These are phyloP conservation scores for Anoplius nigerrimus DNA, from an alignment of 2,888 invertebrate species.

Conservation along the genomic window DNA sequence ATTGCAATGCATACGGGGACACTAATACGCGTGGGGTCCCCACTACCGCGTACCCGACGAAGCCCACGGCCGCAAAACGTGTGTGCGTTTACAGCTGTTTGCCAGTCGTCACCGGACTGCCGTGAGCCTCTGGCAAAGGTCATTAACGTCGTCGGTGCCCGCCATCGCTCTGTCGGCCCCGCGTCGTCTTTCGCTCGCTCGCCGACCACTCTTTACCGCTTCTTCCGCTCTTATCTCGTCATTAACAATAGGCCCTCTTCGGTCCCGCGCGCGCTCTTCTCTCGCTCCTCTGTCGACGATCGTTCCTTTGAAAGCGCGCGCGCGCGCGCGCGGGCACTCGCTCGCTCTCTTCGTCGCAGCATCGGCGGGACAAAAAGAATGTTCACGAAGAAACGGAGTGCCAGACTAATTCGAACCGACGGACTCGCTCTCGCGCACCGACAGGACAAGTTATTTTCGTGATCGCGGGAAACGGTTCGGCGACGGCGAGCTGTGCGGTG, in stretches of 20 bases:
- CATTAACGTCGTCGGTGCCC: slow-evolving; percentile 10
- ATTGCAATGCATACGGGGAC: slow-evolving; percentile 4
- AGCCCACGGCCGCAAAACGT: slow-evolving; percentile 55
- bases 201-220: no score
- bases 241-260: not conserved
- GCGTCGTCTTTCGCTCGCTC: no score
- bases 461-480: slow-evolving; percentile 11
- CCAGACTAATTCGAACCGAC: not conserved
- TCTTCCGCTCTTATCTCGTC: slow-evolving; percentile 1
- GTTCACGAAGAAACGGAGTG: not conserved
- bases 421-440: not conserved
- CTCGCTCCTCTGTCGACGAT: not conserved
- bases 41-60: slow-evolving; percentile 3
- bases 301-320: no score
- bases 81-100: slow-evolving; percentile 66
- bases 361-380: no score
- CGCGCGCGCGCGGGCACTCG: no score
- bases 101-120: slow-evolving; percentile 61
- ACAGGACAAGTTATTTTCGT: slow-evolving; percentile 16
- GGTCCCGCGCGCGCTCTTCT: not conserved
- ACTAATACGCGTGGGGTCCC: slow-evolving; percentile 10
- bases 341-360: no score
- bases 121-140: slow-evolving; percentile 45
- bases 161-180: slow-evolving; percentile 1
- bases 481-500: not conserved